Conservation (phyloP, 2,113 vertebrate species). For the Neotoma lepida region DNA sequence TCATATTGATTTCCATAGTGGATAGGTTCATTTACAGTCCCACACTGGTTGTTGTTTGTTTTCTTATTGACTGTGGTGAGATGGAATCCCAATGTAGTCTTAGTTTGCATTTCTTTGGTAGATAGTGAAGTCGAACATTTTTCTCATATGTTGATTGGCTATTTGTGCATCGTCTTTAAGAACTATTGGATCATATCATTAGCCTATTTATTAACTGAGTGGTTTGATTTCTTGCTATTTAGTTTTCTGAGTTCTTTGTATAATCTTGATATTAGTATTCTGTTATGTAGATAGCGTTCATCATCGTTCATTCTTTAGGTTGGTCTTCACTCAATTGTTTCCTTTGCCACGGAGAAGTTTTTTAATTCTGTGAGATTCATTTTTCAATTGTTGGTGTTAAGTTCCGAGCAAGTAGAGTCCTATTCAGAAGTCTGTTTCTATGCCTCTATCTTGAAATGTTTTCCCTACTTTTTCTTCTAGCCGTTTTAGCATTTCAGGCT, state of each 20-base stretch:
- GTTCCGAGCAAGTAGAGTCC: neutral
- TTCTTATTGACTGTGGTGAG: neutral
- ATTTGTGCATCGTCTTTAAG: neutral
- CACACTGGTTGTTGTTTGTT: neutral
- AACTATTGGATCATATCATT: neutral
- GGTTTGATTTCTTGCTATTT: neutral
- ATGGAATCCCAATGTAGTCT: neutral
- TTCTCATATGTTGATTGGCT: neutral
- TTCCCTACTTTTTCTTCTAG: neutral
- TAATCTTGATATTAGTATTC: neutral
- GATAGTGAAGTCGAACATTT: neutral
- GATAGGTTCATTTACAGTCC: neutral
- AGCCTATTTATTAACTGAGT: neutral
- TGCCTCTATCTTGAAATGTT: neutral
- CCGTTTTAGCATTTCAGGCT: neutral
- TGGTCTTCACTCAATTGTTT: neutral
- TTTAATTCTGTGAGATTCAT: neutral
- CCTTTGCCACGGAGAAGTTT: neutral
- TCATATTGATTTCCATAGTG: neutral
- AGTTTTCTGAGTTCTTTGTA: neutral
- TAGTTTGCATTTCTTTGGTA: neutral
- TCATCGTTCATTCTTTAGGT: neutral
- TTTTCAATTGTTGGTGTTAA: neutral
- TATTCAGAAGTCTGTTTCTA: neutral
- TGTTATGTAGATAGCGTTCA: neutral